Evolutionary conservation across 2,888 invertebrate genomes (phyloP).

Genomic region (Aleiodes testaceus): DNA sequence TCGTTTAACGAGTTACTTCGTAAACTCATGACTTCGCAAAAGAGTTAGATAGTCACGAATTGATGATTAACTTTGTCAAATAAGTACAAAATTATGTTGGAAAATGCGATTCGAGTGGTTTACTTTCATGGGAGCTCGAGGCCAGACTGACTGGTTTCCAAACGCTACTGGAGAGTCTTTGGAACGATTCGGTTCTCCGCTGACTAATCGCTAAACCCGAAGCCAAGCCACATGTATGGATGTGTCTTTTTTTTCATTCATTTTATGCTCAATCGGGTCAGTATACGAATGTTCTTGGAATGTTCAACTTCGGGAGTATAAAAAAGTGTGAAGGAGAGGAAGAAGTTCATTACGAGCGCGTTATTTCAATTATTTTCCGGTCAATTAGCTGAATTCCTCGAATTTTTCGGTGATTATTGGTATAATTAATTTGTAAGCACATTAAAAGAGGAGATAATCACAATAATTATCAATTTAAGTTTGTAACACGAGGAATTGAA

Average conservation of each 20-base stretch:
- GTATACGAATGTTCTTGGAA: conserved; percentile 29
- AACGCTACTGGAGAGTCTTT: conserved; percentile 29
- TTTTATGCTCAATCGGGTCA: conserved; percentile 40
- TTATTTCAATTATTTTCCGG: background rate
- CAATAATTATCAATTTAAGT: no score
- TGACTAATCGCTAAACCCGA: conserved; percentile 50
- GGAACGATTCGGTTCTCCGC: conserved; percentile 34
- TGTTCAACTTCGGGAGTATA: background rate
- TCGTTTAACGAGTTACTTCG: conserved; percentile 8
- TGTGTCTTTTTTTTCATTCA: background rate
- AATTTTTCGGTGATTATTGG: no score
- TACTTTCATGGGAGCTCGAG: conserved; percentile 44
- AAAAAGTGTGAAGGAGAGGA: background rate
- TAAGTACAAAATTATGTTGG: background rate
- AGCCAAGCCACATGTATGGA: conserved; percentile 39
- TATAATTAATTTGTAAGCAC: no score
- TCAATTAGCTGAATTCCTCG: no score
- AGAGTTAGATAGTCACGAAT: background rate
- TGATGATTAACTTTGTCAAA: background rate
- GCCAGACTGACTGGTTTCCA: conserved; percentile 47
- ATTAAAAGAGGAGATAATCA: no score
- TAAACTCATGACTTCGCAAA: background rate
- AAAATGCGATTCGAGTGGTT: conserved; percentile 21
- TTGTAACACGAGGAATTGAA: no score
- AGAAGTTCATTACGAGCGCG: no score